Percentiles rank a stretch among this genome's conserved stretches.
These are phyloP conservation scores for Pachyseris speciosa DNA, from an alignment of 64 coral and sea anemone genomes.

Conservation along the genomic window DNA sequence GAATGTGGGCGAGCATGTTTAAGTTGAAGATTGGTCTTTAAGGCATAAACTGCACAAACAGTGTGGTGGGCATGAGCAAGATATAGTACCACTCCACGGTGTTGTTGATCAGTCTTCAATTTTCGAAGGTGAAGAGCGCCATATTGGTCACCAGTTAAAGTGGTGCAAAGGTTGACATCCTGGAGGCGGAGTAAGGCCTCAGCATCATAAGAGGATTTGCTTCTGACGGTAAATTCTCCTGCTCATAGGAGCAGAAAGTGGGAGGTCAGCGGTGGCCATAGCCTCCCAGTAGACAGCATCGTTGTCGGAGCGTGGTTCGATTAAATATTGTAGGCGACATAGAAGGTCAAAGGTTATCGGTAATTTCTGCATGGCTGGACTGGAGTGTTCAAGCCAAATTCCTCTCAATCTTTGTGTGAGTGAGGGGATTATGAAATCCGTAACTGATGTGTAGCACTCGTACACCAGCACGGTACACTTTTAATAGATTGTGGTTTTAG, in stretches of 20 bases:
- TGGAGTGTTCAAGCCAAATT: background rate
- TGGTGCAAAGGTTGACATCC: too few relatives aligned
- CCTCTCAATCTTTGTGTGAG: background rate
- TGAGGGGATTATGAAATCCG: too few relatives aligned
- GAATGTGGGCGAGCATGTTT: background rate
- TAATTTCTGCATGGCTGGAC: background rate
- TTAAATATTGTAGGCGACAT: too few relatives aligned
- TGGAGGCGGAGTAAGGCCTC: too few relatives aligned
- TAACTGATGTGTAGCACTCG: too few relatives aligned
- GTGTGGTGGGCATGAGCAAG: too few relatives aligned
- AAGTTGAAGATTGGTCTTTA: background rate
- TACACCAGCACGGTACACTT: too few relatives aligned
- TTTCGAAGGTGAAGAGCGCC: background rate
- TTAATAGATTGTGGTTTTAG: too few relatives aligned
- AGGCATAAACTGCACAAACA: slow-evolving; percentile 27
- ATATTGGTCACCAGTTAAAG: background rate
- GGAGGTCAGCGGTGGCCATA: background rate
- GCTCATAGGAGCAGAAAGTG: slow-evolving; percentile 25
- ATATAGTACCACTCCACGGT: too few relatives aligned
- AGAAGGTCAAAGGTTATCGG: too few relatives aligned
- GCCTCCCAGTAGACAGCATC: too few relatives aligned
- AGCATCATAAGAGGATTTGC: background rate
- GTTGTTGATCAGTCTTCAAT: slow-evolving; percentile 50
- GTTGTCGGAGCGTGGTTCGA: too few relatives aligned
- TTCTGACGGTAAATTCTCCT: slow-evolving; percentile 18